Evolutionary conservation across 1,140 invertebrate genomes (phyloP).

Genomic region (Drosophila rhopaloa): DNA sequence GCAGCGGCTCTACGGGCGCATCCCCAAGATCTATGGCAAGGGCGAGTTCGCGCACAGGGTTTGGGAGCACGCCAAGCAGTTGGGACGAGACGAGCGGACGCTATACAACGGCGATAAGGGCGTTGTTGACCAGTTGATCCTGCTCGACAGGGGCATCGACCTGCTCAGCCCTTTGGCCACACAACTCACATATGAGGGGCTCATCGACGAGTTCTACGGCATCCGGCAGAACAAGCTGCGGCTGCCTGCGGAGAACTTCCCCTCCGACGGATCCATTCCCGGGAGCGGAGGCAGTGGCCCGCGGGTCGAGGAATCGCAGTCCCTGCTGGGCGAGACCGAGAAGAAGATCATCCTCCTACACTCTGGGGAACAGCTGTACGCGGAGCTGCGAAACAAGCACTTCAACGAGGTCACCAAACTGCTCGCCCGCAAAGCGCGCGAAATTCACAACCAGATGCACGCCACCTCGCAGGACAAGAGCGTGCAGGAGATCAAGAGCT

Average conservation of each 20-base stretch:
- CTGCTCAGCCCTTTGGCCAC: constrained; percentile 96
- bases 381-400: constrained; percentile 96
- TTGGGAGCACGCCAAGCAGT: constrained; percentile 92
- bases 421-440: constrained; percentile 94
- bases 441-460: constrained; percentile 94
- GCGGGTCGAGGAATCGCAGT: constrained; percentile 12
- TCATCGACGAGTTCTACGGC: constrained; percentile 91
- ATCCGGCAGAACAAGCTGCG: constrained; percentile 89
- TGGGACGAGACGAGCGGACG: constrained; percentile 90
- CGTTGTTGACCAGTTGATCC: constrained; percentile 93
- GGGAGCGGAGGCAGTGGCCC: constrained; percentile 60
- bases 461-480: constrained; percentile 94
- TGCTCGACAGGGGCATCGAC: constrained; percentile 96
- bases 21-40: constrained; percentile 95
- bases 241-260: constrained; percentile 94
- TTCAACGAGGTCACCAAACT: constrained; percentile 96
- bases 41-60: constrained; percentile 95
- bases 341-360: constrained; percentile 93
- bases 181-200: constrained; percentile 98
- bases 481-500: constrained; percentile 96
- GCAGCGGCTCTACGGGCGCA: constrained; percentile 95
- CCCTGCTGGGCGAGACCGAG: constrained; percentile 85
- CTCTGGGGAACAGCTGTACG: constrained; percentile 95
- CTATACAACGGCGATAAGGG: constrained; percentile 85
- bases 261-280: constrained; percentile 87